A percentile compares a stretch with the other conserved stretches of the same genome.
Conservation (phyloP, 2,888 invertebrate species). For the Mythimna pallens region DNA sequence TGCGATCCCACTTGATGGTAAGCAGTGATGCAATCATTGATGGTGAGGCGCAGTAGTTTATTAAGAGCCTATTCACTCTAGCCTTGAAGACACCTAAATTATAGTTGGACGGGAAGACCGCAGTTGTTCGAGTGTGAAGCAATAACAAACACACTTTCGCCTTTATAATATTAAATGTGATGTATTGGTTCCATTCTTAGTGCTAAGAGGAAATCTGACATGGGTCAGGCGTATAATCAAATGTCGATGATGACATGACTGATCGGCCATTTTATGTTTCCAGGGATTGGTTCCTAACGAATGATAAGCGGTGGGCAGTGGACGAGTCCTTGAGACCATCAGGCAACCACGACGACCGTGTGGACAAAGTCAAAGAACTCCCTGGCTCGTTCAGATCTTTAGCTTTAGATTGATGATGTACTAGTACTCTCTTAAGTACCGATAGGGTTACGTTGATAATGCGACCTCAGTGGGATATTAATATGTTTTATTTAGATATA, state of each 20-base stretch:
- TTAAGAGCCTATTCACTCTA: too few species aligned
- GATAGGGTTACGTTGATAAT: not conserved
- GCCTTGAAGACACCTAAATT: too few species aligned
- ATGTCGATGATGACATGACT: constrained; percentile 40
- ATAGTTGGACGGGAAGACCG: too few species aligned
- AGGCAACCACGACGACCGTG: constrained; percentile 77
- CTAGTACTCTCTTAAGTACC: not conserved
- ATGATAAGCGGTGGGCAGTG: constrained; percentile 91
- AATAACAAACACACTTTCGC: too few species aligned
- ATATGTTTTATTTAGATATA: not conserved
- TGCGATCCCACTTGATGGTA: too few species aligned
- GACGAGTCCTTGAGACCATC: constrained; percentile 88
- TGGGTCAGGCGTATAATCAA: constrained; percentile 18
- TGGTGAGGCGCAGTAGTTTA: too few species aligned
- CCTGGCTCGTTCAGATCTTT: constrained; percentile 91
- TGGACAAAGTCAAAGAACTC: constrained; percentile 78
- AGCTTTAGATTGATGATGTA: constrained; percentile 86
- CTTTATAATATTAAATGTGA: too few species aligned
- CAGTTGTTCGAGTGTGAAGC: too few species aligned
- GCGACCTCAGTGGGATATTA: constrained; percentile 29
- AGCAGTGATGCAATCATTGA: too few species aligned
- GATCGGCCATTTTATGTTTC: constrained; percentile 51
- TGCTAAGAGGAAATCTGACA: not conserved
- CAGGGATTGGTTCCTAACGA: constrained; percentile 91
- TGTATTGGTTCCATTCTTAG: not conserved